These are phyloP conservation scores for Oryzias curvinotus DNA, from an alignment of 2,113 vertebrate species.

Conservation along the genomic window DNA sequence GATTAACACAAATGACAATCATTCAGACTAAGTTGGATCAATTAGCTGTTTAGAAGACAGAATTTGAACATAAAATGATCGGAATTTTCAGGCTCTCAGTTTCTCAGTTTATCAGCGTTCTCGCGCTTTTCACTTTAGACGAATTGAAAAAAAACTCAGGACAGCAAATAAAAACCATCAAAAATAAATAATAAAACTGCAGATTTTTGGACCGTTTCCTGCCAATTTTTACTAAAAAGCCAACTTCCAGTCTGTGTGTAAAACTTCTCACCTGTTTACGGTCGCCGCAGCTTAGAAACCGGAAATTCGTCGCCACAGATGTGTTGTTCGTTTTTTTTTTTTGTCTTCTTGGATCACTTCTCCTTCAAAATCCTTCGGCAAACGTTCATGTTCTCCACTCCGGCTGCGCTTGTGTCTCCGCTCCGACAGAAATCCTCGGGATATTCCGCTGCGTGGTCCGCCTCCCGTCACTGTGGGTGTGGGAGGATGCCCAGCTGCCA, in stretches of 20 bases:
- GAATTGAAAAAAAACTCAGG: too few species aligned
- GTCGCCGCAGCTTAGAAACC: neutral
- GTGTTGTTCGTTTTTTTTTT: too few species aligned
- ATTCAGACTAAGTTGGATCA: neutral
- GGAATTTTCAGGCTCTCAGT: too few species aligned
- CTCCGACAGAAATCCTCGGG: constrained; percentile 18
- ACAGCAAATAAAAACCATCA: too few species aligned
- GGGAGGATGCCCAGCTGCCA: constrained; percentile 81
- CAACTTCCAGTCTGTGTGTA: neutral
- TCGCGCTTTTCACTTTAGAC: too few species aligned
- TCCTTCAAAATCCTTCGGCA: constrained; percentile 43
- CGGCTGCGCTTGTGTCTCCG: neutral
- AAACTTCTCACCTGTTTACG: constrained; percentile 60
- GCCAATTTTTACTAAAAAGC: too few species aligned
- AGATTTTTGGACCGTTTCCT: too few species aligned
- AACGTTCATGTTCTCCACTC: constrained; percentile 11
- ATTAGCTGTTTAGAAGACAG: neutral
- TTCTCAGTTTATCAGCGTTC: too few species aligned
- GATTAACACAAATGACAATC: neutral
- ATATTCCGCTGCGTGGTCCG: constrained; percentile 16
- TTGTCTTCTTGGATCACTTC: constrained; percentile 13
- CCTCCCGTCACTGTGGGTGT: constrained; percentile 25
- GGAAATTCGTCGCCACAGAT: constrained; percentile 18
- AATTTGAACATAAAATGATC: too few species aligned
- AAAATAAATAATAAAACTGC: neutral